phyloP scores from a whole-genome alignment of 2,888 invertebrate genomes.

The Endomychus coccineus region DNA sequence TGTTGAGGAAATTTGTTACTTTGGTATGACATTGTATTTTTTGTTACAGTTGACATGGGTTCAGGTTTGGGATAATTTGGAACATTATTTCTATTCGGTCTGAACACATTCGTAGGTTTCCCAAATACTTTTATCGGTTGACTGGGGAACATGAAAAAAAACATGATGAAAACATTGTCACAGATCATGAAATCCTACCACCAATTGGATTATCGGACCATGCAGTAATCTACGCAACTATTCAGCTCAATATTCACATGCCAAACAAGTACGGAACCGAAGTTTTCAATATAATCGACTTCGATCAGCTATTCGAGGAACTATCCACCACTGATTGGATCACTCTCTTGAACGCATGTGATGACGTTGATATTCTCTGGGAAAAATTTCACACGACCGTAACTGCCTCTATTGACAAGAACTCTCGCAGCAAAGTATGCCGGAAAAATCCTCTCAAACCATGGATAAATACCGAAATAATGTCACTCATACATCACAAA shows the following conservation, averaged over 20 bases:
- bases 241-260: slow-evolving; percentile 1
- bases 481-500: slow-evolving; percentile 3
- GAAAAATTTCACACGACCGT: background rate
- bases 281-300: slow-evolving; percentile 3
- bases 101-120: too few relatives aligned
- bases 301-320: background rate
- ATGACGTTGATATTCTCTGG: slow-evolving; percentile 1
- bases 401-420: slow-evolving; percentile 1
- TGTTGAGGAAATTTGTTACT: too few relatives aligned
- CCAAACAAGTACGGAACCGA: background rate
- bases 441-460: slow-evolving; percentile 5
- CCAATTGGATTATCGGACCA: slow-evolving; percentile 7
- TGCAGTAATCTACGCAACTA: background rate
- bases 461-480: slow-evolving; percentile 6
- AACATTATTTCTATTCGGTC: too few relatives aligned
- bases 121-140: too few relatives aligned
- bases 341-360: background rate
- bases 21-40: too few relatives aligned
- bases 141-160: too few relatives aligned
- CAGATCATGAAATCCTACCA: background rate
- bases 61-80: too few relatives aligned
- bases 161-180: slow-evolving; percentile 6
- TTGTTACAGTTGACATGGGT: too few relatives aligned
- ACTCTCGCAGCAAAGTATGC: slow-evolving; percentile 3
- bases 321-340: slow-evolving; percentile 5